Base-by-base conservation (phyloP, 2,113 vertebrate genomes). In the Pterocles orientalis region DNA sequence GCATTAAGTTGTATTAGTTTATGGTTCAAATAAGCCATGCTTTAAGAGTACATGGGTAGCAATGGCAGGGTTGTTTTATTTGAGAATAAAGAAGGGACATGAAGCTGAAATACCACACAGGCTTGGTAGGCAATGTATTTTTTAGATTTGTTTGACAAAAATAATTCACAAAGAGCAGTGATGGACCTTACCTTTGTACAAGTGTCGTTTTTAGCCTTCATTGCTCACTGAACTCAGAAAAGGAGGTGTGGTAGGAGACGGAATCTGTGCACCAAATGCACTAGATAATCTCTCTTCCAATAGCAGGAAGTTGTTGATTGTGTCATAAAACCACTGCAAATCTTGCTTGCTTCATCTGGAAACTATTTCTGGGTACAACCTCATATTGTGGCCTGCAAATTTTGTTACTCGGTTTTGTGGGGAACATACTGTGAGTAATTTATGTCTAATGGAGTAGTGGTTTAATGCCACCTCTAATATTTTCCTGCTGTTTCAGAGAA, bases 321-420 rank as follows among this genome's bases (percentile, higher is more conserved):
- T 95, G 92, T 95, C 92, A 84, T 69, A 62, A 82, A 94, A 76
- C 86, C 91, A n/a, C 91, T 61, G 81, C 70, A 87, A 39, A 82
- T 82, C 70, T 79, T 73, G 25, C 77, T 92, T 96, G 78, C 81
- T 91, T 96, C 86, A 94, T 89, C 88, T 92, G 95, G 95, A 96
- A 96, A 94, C 65, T 95, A 96, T 96, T 97, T 95, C 88, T 96
- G 88, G 69, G 77, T 94, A 82, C 88, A 62, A 1, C 82, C 72
- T 92, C 65, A 10, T 84, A 45, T 76, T 89, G 58, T 65, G 70
- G 88, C 53, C 80, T 94, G 66, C 54, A 79, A 72, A 87, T 94
- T 94, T 89, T 89, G 86, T 94, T 94, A 47, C 86, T 94, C 73
- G 91, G 36, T 89, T 87, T 86, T 82, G 82, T 89, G 86, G 91